Evolutionary conservation across 2,113 vertebrate genomes (phyloP).

Genomic region (Rynchops niger): DNA sequence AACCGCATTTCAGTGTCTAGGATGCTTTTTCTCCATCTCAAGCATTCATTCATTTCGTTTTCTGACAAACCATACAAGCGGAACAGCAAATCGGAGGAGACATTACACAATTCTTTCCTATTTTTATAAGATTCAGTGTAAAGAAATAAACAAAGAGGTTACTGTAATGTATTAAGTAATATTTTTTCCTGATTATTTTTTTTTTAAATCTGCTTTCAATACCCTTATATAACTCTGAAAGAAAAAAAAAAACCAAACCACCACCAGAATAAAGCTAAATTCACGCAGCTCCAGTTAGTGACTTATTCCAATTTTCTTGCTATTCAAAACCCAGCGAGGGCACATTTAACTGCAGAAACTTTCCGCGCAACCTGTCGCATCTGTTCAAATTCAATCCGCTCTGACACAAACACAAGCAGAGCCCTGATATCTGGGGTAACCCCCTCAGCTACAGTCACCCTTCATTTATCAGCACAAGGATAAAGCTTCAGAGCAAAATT

Average conservation of each 20-base stretch:
- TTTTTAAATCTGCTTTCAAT: not conserved
- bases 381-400: not conserved
- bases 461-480: not conserved
- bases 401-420: not conserved
- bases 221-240: not conserved
- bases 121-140: not conserved
- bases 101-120: not conserved
- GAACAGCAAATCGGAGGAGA: not conserved
- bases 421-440: not conserved
- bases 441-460: not conserved
- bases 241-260: not conserved
- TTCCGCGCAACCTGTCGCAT: not conserved
- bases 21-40: not conserved
- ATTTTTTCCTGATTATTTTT: not conserved
- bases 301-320: not conserved
- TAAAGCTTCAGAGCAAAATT: not conserved
- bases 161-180: not conserved
- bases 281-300: not conserved
- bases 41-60: not conserved
- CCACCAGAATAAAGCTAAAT: not conserved
- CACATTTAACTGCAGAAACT: not conserved
- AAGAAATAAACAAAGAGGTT: not conserved
- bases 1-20: not conserved
- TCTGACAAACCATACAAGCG: not conserved
- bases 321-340: not conserved